Base-by-base conservation (phyloP, 2,113 vertebrate species). In the Tauraco erythrolophus region DNA sequence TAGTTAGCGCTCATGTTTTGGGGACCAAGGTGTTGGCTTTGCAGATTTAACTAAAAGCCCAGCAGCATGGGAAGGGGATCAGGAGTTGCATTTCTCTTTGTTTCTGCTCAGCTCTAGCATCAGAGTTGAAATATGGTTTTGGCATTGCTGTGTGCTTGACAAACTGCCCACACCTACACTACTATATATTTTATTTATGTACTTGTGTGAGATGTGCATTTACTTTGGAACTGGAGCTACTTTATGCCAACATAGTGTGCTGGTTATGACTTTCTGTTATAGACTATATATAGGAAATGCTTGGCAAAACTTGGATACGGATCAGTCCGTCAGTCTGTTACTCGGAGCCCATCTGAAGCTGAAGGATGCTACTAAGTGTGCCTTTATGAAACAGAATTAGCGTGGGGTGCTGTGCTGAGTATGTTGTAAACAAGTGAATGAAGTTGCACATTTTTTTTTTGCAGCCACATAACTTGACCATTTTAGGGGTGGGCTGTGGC, bases 1-100 rank as follows among this genome's bases (percentile, higher is more conserved):
- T 61, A 50, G 14, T 0, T 61, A 50, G 14, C 0, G 0, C 14
- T n/a, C 1, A 7, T 30, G 9, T 21, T 56, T 37, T 5, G 22
- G 43, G 72, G 37, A 53, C 25, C 23, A n/a, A 58, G 46, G 24
- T 9, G 41, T 19, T 79, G 27, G 45, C 56, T 80, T 25, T 79
- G 89, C 51, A 43, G 56, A 3, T 18, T 9, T 25, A 31, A 35
- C 30, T 14, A 33, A 24, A 46, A 76, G 56, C 79, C n/a, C n/a
- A 19, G 75, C 74, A 33, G 74, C 60, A 21, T 2, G 7, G 45
- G 64, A 43, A 35, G 27, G 58, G 4, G 33, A 19, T n/a, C 2
- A 21, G 60, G 57, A 41, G 17, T 24, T 71, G 35, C 64, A 31
- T n/a, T 71, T 43, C 16, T 46, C 2, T 9, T n/a, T 0, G 5